phyloP scores from a whole-genome alignment of 2,888 invertebrate genomes.

The Pantelozetes paolii region DNA sequence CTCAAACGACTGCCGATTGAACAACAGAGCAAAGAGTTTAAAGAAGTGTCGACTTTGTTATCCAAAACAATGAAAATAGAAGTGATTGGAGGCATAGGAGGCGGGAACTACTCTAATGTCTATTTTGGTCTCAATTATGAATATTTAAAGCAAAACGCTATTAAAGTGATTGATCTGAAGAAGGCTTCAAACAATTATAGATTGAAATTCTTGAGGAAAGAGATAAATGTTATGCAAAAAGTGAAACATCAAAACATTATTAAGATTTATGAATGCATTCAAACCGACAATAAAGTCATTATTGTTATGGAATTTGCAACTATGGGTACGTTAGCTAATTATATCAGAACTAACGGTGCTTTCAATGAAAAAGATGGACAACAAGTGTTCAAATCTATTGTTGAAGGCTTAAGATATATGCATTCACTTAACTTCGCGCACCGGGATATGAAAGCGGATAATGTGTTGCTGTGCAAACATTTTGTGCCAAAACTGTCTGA shows the following conservation, averaged over 20 bases:
- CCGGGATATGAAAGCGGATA: constrained; percentile 88
- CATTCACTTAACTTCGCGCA: constrained; percentile 57
- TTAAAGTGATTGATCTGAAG: constrained; percentile 38
- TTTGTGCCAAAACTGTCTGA: constrained; percentile 71
- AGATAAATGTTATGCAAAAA: constrained; percentile 52
- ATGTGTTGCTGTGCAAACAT: constrained; percentile 82
- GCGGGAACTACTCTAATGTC: constrained; percentile 42
- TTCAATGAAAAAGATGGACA: constrained; percentile 16
- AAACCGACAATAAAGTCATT: constrained; percentile 49
- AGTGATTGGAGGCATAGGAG: constrained; percentile 31
- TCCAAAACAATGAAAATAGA: too few species aligned
- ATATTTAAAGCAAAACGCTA: background rate
- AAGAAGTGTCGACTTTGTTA: too few species aligned
- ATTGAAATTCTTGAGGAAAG: constrained; percentile 53
- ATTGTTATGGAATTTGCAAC: constrained; percentile 53
- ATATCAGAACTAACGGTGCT: constrained; percentile 51
- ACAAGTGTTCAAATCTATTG: background rate
- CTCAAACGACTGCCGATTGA: too few species aligned
- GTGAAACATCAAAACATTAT: constrained; percentile 53
- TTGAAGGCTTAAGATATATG: constrained; percentile 33
- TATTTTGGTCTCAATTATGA: background rate
- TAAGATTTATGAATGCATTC: constrained; percentile 51
- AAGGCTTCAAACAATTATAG: constrained; percentile 34
- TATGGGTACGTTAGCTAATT: constrained; percentile 54
- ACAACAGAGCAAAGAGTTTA: too few species aligned